Base-by-base conservation (phyloP, 2,888 invertebrate genomes). In the Nymphalis polychloros region DNA sequence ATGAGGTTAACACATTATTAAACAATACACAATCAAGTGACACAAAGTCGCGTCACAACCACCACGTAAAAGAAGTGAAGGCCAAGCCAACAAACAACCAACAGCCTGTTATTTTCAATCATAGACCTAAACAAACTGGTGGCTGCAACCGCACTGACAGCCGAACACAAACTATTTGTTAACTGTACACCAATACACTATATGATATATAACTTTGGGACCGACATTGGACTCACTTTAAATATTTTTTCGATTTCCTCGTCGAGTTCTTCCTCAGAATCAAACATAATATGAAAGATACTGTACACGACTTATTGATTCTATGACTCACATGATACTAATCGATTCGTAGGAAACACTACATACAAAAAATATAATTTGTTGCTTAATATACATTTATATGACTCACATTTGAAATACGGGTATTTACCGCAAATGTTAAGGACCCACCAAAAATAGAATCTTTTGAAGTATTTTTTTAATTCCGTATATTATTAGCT, bases 251-350 rank as follows among this genome's bases (percentile, higher is more conserved):
- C 63, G 48, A 64, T 53, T 10, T 41, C 41, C 41, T 50, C 50
- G 35, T 67, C 63, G 55, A 66, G 64, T 23, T 27, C 27, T 27
- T 72, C 60, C 10, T 57, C 27, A 27, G 66, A 61, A 59, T 68
- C n/a, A 63, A 41, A 64, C 72, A 74, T 74, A 67, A 59, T 23
- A 31, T 31, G 13, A 3, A 13, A 41, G 3, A 13, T 41, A 41
- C 13, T 41, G 13, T 41, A 13, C 10, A 13, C 53, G 17, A 27
- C 1, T 17, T 31, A 27, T 53, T 53, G 7, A 13, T 53, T 53
- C 13, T 3, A 27, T 6, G 27, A 27, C 23, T 55, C 53, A 17
- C 53, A 27, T 27, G 7, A 16, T 27, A 53, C 53, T 31, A 55
- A 55, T 7, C 53, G 27, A 55, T 31, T 53, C 8, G 31, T 6